Base-by-base conservation (phyloP, 2,888 invertebrate species). In the Sesia apiformis region DNA sequence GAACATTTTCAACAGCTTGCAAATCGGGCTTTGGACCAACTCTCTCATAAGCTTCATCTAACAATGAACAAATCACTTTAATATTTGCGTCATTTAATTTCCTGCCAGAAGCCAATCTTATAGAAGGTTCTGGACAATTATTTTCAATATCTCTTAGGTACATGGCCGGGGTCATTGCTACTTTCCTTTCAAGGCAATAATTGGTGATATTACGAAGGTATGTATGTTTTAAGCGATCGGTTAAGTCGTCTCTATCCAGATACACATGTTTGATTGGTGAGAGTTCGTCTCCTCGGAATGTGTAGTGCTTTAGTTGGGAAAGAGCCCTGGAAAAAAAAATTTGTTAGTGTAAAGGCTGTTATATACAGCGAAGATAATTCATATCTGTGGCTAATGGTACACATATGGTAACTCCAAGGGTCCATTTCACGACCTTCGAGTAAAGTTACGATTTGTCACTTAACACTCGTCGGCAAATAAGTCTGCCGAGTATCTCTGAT, bases 191-290 rank as follows among this genome's bases (percentile, higher is more conserved):
- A 58, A 93, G 84, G 61, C 94, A 94, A 89, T 91, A 91, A 39
- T 91, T 90, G 7, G 93, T 91, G 50, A 96, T 92, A 63, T 91
- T 81, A 3, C 89, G 86, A 3, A 96, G 83, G 60, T 93, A 81
- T 6, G 82, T 74, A 38, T 90, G 77, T 63, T 93, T 93, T 1
- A 78, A 69, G 0, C 78, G 71, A 58, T 75, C 76, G 3, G 84
- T 83, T 0, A 87, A 63, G 43, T 90, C 90, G 0, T 87, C 71
- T 5, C 90, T 81, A 4, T 87, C 90, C 46, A 96, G 78, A 66
- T 93, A 93, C 1, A 97, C 73, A 74, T 95, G 95, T 62, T 96
- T 95, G 0, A 96, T 78, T 0, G 97, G 96, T 0, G 95, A 94
- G 0, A 93, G 63, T 4, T 84, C 84, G 62, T 93, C 88, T 3